Evolutionary conservation across 2,113 vertebrate species (phyloP).

Genomic region (Takifugu bimaculatus): DNA sequence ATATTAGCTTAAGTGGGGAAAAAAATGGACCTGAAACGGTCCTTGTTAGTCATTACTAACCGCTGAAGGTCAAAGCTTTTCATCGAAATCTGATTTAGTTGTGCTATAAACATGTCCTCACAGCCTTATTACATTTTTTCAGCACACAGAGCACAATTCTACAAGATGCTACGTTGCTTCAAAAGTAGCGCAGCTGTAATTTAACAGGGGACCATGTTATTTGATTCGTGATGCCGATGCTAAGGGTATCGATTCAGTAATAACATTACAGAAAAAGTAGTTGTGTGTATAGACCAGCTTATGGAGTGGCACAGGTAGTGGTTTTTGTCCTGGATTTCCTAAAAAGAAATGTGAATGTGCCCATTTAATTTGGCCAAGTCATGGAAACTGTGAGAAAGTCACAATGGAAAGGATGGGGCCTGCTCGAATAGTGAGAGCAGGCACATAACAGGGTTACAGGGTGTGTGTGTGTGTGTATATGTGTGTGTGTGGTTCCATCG

Average conservation of each 20-base stretch:
- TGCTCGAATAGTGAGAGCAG: constrained; percentile 29
- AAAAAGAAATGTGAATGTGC: constrained; percentile 34
- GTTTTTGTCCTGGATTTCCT: constrained; percentile 6
- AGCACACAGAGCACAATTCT: background rate
- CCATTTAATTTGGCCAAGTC: constrained; percentile 53
- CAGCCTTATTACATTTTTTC: background rate
- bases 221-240: background rate
- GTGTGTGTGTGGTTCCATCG: constrained; percentile 47
- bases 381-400: constrained; percentile 66
- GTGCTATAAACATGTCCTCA: constrained; percentile 1
- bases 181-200: background rate
- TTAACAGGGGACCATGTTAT: background rate
- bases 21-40: constrained; percentile 51
- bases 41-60: constrained; percentile 42
- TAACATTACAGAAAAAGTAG: background rate
- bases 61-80: constrained; percentile 12
- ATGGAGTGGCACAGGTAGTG: background rate
- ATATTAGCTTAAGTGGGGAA: constrained; percentile 44
- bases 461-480: constrained; percentile 26
- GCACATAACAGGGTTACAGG: constrained; percentile 53
- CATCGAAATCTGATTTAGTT: constrained; percentile 10
- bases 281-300: background rate
- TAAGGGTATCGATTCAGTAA: background rate
- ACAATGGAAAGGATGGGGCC: constrained; percentile 41
- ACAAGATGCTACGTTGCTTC: background rate